Evolutionary conservation across 2,888 invertebrate species (phyloP).

Genomic region (Xestia ashworthii): DNA sequence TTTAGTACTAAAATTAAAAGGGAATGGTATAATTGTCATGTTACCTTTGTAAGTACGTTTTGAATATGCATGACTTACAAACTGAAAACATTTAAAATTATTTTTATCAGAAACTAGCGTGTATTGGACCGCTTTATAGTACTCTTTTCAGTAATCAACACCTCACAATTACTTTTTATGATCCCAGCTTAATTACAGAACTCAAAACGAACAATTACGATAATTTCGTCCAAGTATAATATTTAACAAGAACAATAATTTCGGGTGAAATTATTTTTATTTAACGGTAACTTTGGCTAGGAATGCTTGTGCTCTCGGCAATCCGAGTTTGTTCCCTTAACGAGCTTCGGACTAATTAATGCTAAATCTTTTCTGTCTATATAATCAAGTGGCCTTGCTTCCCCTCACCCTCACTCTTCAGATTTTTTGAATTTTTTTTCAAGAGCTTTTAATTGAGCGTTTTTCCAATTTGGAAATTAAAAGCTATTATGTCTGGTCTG

Average conservation of each 20-base stretch:
- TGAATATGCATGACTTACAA: conserved; percentile 7
- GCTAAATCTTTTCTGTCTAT: conserved; percentile 77
- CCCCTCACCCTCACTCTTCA: conserved; percentile 55
- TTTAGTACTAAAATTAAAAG: background rate
- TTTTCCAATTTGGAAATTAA: conserved; percentile 69
- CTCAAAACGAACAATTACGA: conserved; percentile 40
- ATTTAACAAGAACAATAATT: conserved; percentile 44
- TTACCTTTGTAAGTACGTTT: background rate
- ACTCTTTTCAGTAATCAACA: conserved; percentile 48
- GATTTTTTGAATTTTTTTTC: conserved; percentile 56
- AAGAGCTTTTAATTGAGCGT: conserved; percentile 65
- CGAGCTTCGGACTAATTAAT: conserved; percentile 76
- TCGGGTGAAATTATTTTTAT: conserved; percentile 42
- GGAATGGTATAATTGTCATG: background rate
- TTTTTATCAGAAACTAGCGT: conserved; percentile 39
- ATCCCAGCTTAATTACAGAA: conserved; percentile 49
- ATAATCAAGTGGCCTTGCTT: conserved; percentile 67
- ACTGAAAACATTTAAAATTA: conserved; percentile 19
- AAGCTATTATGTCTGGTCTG: conserved; percentile 62
- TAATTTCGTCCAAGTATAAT: conserved; percentile 28
- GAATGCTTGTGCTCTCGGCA: conserved; percentile 39
- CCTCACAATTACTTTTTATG: conserved; percentile 52
- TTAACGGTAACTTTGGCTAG: conserved; percentile 15
- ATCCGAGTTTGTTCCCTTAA: conserved; percentile 70
- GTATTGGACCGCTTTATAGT: conserved; percentile 17